A percentile compares a stretch with the other conserved stretches of the same genome.
phyloP scores from a whole-genome alignment of 2,797 vertebrate species.

The Betta splendens region DNA sequence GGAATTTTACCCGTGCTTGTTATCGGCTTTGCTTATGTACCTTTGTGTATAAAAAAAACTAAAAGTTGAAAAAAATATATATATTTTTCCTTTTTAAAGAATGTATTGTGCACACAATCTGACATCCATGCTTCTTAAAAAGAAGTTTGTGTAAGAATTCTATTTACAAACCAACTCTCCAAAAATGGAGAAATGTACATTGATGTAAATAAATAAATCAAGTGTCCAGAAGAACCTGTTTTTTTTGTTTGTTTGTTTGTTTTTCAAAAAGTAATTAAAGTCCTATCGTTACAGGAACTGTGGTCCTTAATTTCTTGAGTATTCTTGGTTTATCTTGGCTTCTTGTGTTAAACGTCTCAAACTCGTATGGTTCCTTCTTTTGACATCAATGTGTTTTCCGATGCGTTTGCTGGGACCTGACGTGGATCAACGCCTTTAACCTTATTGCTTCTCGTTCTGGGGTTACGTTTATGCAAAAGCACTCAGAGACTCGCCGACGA shows the following conservation, averaged over 20 bases:
- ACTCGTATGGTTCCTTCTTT: conserved; percentile 13
- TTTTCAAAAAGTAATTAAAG: too few species aligned
- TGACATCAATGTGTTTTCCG: conserved; percentile 17
- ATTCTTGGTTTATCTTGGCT: conserved; percentile 18
- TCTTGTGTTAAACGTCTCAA: conserved; percentile 39
- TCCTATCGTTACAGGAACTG: conserved; percentile 16
- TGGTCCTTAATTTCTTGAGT: conserved; percentile 15
- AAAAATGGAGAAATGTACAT: conserved; percentile 80
- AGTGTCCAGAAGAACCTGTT: conserved; percentile 54
- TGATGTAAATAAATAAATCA: conserved; percentile 81
- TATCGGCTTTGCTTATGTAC: conserved; percentile 35
- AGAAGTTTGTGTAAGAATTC: conserved; percentile 70
- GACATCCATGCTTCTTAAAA: conserved; percentile 76
- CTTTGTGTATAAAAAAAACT: conserved; percentile 39
- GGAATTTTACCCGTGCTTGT: conserved; percentile 25
- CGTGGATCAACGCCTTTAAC: conserved; percentile 18
- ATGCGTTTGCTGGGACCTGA: conserved; percentile 19
- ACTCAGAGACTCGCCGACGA: conserved; percentile 16
- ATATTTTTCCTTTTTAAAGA: conserved; percentile 46
- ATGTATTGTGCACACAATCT: conserved; percentile 46
- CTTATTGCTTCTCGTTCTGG: conserved; percentile 21
- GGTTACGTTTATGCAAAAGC: conserved; percentile 30
- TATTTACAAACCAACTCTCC: conserved; percentile 82
- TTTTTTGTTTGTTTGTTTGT: conserved; percentile 21
- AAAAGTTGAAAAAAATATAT: conserved; percentile 49